These are phyloP conservation scores for Casuarius casuarius DNA, from an alignment of 2,113 vertebrate genomes.

Conservation along the genomic window DNA sequence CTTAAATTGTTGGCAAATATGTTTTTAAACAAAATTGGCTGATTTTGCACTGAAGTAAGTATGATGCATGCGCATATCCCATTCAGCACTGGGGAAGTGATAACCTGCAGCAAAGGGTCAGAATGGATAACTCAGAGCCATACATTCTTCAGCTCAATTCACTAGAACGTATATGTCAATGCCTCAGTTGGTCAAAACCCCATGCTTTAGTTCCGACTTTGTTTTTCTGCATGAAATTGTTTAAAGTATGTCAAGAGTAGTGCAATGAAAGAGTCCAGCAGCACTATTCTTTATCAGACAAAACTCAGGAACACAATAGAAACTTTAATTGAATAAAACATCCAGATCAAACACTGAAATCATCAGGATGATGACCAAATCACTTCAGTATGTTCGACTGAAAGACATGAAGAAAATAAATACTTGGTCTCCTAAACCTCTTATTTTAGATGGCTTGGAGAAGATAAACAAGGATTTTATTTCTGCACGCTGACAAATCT, in stretches of 20 bases:
- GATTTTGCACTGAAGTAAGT: background rate
- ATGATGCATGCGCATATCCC: fast-evolving
- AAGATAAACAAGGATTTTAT: background rate
- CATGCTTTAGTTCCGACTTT: background rate
- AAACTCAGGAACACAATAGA: background rate
- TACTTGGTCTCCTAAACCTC: background rate
- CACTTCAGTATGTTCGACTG: background rate
- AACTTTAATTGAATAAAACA: background rate
- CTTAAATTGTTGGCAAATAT: background rate
- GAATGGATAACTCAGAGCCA: background rate
- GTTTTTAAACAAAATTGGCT: background rate
- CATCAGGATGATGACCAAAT: background rate
- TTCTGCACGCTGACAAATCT: background rate
- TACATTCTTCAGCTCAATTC: background rate
- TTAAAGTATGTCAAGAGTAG: background rate
- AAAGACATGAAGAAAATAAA: background rate
- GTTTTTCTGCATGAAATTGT: background rate
- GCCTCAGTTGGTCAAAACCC: background rate
- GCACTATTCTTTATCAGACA: background rate
- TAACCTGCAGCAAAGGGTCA: background rate
- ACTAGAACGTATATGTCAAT: background rate
- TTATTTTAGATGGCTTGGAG: background rate
- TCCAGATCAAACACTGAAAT: background rate
- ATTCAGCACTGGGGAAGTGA: background rate
- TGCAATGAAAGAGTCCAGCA: background rate